Conservation (phyloP, 1,140 invertebrate genomes). For the honey bee (Apis mellifera) region DNA sequence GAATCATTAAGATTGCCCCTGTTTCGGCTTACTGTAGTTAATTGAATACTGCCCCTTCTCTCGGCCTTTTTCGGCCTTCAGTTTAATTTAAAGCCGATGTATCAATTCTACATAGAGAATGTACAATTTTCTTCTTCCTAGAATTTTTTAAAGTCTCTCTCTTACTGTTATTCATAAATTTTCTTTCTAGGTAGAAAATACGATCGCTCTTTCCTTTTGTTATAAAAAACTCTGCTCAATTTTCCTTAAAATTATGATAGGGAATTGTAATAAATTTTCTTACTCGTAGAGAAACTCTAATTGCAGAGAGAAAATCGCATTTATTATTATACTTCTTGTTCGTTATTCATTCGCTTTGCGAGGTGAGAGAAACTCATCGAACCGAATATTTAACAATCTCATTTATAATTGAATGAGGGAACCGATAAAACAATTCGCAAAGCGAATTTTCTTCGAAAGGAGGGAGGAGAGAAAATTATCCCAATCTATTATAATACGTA, state of each 20-base stretch:
- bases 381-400: background rate
- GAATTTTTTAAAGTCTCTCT: background rate
- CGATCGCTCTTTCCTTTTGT: background rate
- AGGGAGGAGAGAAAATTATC: background rate
- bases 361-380: background rate
- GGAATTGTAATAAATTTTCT: too few species aligned
- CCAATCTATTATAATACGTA: background rate
- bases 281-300: too few species aligned
- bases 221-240: background rate
- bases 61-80: background rate
- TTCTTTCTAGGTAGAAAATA: too few species aligned
- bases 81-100: background rate
- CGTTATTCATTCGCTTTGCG: background rate
- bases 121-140: background rate
- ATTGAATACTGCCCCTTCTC: conserved; percentile 22
- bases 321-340: too few species aligned
- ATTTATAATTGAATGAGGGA: background rate
- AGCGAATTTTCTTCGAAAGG: too few species aligned
- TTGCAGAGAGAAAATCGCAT: too few species aligned
- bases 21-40: conserved; percentile 21
- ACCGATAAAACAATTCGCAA: too few species aligned
- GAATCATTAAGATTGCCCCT: conserved; percentile 25
- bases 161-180: too few species aligned
- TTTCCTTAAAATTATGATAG: too few species aligned
- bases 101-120: too few species aligned